phyloP scores from a whole-genome alignment of 1,140 invertebrate species.

The Drosophila ambigua region DNA sequence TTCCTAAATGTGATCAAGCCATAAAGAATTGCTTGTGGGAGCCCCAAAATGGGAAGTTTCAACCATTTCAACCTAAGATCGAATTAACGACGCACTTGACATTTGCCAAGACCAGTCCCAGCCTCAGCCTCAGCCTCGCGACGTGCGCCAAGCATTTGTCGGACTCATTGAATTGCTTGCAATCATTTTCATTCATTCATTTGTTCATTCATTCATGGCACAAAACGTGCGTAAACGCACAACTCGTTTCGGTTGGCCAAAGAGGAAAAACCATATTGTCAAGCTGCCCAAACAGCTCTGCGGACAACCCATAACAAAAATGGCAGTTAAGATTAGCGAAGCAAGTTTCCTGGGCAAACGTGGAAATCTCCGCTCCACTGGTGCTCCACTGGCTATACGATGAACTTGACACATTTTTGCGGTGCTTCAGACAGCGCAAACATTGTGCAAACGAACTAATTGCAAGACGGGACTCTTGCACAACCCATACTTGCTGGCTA shows the following conservation, averaged over 20 bases:
- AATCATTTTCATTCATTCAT: constrained; percentile 42
- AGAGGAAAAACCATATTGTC: constrained; percentile 50
- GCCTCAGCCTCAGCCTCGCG: constrained; percentile 11
- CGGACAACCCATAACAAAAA: constrained; percentile 38
- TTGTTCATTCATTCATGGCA: constrained; percentile 49
- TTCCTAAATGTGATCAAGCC: constrained; percentile 48
- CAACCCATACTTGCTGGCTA: constrained; percentile 22
- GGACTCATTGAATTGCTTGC: constrained; percentile 11
- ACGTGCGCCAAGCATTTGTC: constrained; percentile 6
- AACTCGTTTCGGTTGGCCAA: constrained; percentile 57
- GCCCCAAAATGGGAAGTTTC: neutral
- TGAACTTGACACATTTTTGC: constrained; percentile 72
- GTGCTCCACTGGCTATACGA: constrained; percentile 4
- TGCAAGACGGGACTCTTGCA: constrained; percentile 48
- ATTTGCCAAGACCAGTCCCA: constrained; percentile 8
- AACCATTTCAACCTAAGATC: constrained; percentile 20
- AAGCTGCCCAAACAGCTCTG: constrained; percentile 29
- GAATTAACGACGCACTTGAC: constrained; percentile 38
- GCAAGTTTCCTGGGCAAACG: constrained; percentile 33
- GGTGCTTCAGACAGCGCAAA: constrained; percentile 23
- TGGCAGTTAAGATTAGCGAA: constrained; percentile 2
- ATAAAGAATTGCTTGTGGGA: constrained; percentile 4
- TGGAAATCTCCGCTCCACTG: constrained; percentile 29
- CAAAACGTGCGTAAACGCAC: constrained; percentile 70
- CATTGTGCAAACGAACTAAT: constrained; percentile 57